Conservation (phyloP, 2,797 vertebrate genomes). For the Petrocephalus schoutedeni region DNA sequence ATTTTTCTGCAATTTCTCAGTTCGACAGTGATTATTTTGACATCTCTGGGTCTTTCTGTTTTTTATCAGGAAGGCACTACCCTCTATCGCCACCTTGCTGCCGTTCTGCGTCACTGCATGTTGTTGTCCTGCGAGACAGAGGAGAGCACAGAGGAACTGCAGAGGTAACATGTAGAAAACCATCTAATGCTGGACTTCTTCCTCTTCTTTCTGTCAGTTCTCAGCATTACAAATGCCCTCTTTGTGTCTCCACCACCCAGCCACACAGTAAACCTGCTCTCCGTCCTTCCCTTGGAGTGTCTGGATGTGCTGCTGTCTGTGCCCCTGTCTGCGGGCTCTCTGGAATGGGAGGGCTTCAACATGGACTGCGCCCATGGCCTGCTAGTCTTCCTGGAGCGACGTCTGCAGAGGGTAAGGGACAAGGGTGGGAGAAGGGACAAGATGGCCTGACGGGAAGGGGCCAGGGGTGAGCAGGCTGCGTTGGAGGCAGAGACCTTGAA, state of each 20-base stretch:
- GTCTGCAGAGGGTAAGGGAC: conserved; percentile 36
- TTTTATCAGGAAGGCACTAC: conserved; percentile 56
- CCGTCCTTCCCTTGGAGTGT: conserved; percentile 64
- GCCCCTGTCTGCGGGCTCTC: conserved; percentile 39
- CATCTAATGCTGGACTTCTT: neutral
- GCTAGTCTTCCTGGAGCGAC: conserved; percentile 42
- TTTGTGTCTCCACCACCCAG: conserved; percentile 37
- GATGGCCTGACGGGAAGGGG: neutral
- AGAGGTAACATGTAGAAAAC: conserved; percentile 55
- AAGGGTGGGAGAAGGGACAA: neutral
- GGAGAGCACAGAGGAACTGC: conserved; percentile 62
- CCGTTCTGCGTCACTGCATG: conserved; percentile 66
- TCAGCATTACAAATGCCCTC: neutral
- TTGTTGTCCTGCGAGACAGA: conserved; percentile 55
- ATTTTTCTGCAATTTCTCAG: conserved; percentile 7
- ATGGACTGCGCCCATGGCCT: conserved; percentile 46
- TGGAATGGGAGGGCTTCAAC: conserved; percentile 44
- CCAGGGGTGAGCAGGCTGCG: no score
- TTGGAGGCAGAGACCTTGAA: neutral
- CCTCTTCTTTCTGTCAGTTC: neutral
- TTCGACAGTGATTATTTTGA: neutral
- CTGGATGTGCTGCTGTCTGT: conserved; percentile 60
- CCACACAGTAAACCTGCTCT: conserved; percentile 63
- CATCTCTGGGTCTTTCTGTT: neutral
- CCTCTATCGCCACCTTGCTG: conserved; percentile 69